A percentile compares a stretch with the other conserved stretches of the same genome.
phyloP scores from a whole-genome alignment of 2,888 invertebrate genomes.

The Thelaira solivaga region DNA sequence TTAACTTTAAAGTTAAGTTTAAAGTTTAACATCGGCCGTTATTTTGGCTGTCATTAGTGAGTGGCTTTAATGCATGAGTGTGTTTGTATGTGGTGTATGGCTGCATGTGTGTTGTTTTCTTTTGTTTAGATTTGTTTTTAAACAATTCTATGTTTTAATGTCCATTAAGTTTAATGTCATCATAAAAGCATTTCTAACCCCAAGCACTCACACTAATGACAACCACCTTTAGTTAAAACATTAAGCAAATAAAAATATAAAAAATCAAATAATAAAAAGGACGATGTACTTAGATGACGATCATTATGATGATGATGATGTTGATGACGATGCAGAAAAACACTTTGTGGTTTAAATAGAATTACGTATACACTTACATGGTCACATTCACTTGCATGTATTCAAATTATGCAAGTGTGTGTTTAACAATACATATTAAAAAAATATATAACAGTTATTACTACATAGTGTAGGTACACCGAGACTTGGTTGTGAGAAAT shows the following conservation, averaged over 20 bases:
- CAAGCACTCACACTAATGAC: conserved; percentile 51
- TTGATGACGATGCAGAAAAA: conserved; percentile 43
- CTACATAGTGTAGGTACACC: too few relatives aligned
- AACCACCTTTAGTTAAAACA: conserved; percentile 52
- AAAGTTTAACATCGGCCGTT: not conserved
- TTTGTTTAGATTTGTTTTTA: conserved; percentile 58
- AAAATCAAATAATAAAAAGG: conserved; percentile 37
- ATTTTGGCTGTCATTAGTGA: not conserved
- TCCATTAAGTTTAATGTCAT: conserved; percentile 65
- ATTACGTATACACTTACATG: not conserved
- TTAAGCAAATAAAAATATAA: conserved; percentile 3
- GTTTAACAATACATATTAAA: not conserved
- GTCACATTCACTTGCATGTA: not conserved
- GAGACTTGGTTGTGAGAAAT: too few relatives aligned
- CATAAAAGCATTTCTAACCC: conserved; percentile 64
- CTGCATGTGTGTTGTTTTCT: conserved; percentile 12
- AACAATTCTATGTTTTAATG: conserved; percentile 60
- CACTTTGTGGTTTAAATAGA: conserved; percentile 48
- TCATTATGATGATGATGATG: conserved; percentile 28
- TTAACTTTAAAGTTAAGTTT: too few relatives aligned
- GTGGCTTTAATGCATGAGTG: not conserved
- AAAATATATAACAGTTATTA: too few relatives aligned
- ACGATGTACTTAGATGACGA: conserved; percentile 20
- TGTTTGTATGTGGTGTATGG: not conserved
- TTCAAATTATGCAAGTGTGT: not conserved